Conservation (phyloP, 2,113 vertebrate species). For the Colaptes auratus region DNA sequence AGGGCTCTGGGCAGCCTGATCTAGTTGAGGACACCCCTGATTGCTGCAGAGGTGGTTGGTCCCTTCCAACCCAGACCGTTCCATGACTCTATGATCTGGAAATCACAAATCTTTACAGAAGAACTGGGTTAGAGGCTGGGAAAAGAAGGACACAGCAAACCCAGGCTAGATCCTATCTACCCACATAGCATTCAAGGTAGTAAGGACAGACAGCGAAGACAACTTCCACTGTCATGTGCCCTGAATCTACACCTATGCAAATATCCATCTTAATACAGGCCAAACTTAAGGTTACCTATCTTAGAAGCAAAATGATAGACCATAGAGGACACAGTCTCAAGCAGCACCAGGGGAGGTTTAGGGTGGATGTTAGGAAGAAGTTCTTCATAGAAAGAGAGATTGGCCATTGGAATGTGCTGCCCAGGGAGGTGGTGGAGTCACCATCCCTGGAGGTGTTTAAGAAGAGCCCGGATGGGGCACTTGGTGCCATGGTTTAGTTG, state of each 20-base stretch:
- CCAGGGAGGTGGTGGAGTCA: too few species aligned
- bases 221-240: background rate
- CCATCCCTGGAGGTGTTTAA: too few species aligned
- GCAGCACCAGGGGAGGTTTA: too few species aligned
- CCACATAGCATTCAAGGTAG: background rate
- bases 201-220: background rate
- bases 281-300: background rate
- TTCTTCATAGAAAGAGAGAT: too few species aligned
- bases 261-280: background rate
- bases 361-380: too few species aligned
- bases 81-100: background rate
- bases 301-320: background rate
- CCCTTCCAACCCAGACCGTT: too few species aligned
- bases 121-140: background rate
- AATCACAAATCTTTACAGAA: background rate
- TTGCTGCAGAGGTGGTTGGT: too few species aligned
- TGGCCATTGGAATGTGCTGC: too few species aligned
- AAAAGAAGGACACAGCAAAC: background rate
- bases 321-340: background rate
- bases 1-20: too few species aligned
- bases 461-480: too few species aligned
- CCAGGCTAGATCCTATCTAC: background rate
- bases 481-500: too few species aligned
- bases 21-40: too few species aligned
- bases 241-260: accelerated